Evolutionary conservation across 2,113 vertebrate genomes (phyloP).

Genomic region (Zosterops japonicus): DNA sequence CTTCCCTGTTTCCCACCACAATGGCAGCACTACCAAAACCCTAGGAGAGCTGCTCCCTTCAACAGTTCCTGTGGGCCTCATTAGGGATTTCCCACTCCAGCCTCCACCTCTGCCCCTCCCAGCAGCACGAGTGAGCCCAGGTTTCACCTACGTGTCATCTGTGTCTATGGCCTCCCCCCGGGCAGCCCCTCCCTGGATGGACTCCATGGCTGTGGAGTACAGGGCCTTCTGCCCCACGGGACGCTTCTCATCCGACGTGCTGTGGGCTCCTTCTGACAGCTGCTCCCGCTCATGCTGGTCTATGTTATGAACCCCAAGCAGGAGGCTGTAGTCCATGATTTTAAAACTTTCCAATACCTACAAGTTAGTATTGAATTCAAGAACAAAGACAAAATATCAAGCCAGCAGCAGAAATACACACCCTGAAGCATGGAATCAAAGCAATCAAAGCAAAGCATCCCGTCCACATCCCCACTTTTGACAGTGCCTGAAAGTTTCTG

Average conservation of each 20-base stretch:
- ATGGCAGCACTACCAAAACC: neutral
- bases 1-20: neutral
- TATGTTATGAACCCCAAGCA: conserved; percentile 96
- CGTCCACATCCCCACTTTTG: fast-evolving
- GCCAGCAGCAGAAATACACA: neutral
- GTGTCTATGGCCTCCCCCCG: conserved; percentile 92
- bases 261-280: conserved; percentile 86
- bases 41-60: neutral
- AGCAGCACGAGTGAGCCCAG: fast-evolving
- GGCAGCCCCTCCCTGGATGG: conserved; percentile 94
- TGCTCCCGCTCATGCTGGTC: conserved; percentile 92
- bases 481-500: neutral
- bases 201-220: conserved; percentile 98
- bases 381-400: conserved; percentile 7
- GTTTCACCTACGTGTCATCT: conserved; percentile 88
- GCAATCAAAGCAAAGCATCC: neutral
- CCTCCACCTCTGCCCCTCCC: neutral
- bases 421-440: neutral
- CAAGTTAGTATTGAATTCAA: neutral
- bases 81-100: neutral
- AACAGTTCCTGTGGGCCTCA: neutral
- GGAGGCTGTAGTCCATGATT: conserved; percentile 99
- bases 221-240: conserved; percentile 94
- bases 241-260: conserved; percentile 87
- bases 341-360: conserved; percentile 99